Base-by-base conservation (phyloP, 1,140 invertebrate species). In the Eciton burchellii region DNA sequence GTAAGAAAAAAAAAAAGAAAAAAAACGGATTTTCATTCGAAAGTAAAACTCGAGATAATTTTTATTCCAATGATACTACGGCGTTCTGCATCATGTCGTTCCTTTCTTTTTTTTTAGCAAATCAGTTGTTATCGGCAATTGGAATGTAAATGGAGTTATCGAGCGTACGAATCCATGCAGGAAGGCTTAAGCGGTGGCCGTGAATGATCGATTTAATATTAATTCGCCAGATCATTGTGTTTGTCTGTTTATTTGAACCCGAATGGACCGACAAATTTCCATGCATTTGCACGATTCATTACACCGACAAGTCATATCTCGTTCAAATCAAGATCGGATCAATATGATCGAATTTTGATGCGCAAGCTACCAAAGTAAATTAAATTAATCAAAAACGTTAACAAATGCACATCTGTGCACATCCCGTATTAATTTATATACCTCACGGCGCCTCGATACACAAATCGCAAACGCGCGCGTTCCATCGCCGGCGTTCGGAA, bases 261-360 rank as follows among this genome's bases (percentile, higher is more conserved):
- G n/a, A 70, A 68, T 35, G 35, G 66, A 43, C 4, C 52, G 21
- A 35, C 63, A 63, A 79, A 79, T 70, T 79, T 70, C 68, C 19
- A 68, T 43, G 21, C 16, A 79, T 68, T 79, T 63, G 24, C 24
- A 79, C 74, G 49, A 79, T 79, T 79, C 47, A 77, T 77, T 77
- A 77, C 74, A 43, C 24, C 41, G 63, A 79, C 63, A 79, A 79
- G 63, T 79, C 49, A 68, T 76, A 76, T 76, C 73, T 76, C 63
- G 35, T 70, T 79, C 43, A 56, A 79, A 79, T 68, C 62, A 79
- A 45, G 62, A 68, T 77, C 62, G 43, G 74, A 77, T 77, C 62
- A 56, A 68, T 68, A 68, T 43, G 54, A 77, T 77, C 74, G 62
- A 54, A 16, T 43, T 54, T 56, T 6, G 24, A 56, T 56, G 41